A percentile compares a stretch with the other conserved stretches of the same genome.
These are phyloP conservation scores for Sebastes hubbsi DNA, from an alignment of 2,797 vertebrate genomes.

Conservation along the genomic window DNA sequence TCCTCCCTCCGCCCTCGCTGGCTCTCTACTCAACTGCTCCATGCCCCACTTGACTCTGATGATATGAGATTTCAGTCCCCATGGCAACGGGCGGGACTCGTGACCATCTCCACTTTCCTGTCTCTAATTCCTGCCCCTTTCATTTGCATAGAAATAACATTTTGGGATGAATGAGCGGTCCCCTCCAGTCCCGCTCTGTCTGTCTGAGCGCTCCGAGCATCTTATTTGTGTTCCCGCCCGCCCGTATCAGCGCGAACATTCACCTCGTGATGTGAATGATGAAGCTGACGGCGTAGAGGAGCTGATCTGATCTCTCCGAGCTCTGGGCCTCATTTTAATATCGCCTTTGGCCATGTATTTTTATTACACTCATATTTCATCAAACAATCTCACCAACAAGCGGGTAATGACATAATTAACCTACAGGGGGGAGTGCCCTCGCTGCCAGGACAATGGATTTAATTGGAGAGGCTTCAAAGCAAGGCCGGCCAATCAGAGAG, in stretches of 20 bases:
- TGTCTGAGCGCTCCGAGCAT: slow-evolving; percentile 41
- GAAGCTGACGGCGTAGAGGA: slow-evolving; percentile 38
- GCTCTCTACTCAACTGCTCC: slow-evolving; percentile 56
- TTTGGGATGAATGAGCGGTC: slow-evolving; percentile 74
- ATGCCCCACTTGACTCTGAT: slow-evolving; percentile 74
- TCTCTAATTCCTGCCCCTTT: slow-evolving; percentile 77
- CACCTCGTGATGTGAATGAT: slow-evolving; percentile 66
- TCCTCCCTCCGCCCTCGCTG: slow-evolving; percentile 29
- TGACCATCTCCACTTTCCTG: slow-evolving; percentile 58
- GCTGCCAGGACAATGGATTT: slow-evolving; percentile 44
- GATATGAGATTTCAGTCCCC: slow-evolving; percentile 81
- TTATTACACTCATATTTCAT: slow-evolving; percentile 82
- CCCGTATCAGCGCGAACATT: slow-evolving; percentile 43
- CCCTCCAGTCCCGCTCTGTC: slow-evolving; percentile 63
- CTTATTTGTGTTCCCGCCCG: slow-evolving; percentile 66
- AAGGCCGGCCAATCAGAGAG: slow-evolving; percentile 48
- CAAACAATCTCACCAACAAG: slow-evolving; percentile 81
- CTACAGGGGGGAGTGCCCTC: slow-evolving; percentile 62
- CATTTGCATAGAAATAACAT: slow-evolving; percentile 88
- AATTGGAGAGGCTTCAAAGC: slow-evolving; percentile 65
- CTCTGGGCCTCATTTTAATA: slow-evolving; percentile 69
- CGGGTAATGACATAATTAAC: slow-evolving; percentile 80
- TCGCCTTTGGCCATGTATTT: slow-evolving; percentile 67
- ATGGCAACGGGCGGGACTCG: slow-evolving; percentile 75
- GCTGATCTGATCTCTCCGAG: slow-evolving; percentile 43